Base-by-base conservation (phyloP, 2,888 invertebrate species). In the Notocelia uddmanniana region DNA sequence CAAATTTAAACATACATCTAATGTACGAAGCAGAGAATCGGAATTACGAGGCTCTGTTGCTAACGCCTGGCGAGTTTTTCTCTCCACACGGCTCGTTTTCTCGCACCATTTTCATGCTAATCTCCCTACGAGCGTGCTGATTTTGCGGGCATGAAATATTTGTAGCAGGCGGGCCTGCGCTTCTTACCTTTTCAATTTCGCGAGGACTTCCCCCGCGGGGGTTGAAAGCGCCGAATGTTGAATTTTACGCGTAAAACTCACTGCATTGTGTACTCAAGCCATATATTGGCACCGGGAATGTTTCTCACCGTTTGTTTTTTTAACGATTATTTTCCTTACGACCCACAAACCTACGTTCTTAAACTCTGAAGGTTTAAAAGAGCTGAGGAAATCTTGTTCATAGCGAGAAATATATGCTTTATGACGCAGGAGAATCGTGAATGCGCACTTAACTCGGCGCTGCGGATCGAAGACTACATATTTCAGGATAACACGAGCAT, bases 71-170 rank as follows among this genome's bases (percentile, higher is more conserved):
- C 52, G 73, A 71, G 74, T 76, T 74, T 84, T 86, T 83, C 84
- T 79, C 76, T 79, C 81, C 80, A 75, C 80, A 77, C 79, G 82
- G 81, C 81, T 85, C 85, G 85, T 85, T 87, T 84, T 81, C 86
- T 83, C 84, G 80, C 83, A 76, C 87, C 87, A 88, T 91, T 91
- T 89, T 88, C 87, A 89, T 89, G 89, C 85, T 90, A 90, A 90
- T 90, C 87, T 87, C 83, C 78, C 80, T 79, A 82, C 81, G 80
- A 80, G 83, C 83, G 82, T 83, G 86, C 87, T 89, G 89, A 89
- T 89, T 89, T 87, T 80, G 82, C 78, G 83, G 82, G 83, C 85
- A 86, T 89, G 85, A 89, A 90, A 90, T 90, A 89, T 89, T 89
- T 89, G 86, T 86, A 83, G 81, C 85, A 86, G 81, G 81, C 81